Base-by-base conservation (phyloP, 2,113 vertebrate genomes). In the Chionis minor region DNA sequence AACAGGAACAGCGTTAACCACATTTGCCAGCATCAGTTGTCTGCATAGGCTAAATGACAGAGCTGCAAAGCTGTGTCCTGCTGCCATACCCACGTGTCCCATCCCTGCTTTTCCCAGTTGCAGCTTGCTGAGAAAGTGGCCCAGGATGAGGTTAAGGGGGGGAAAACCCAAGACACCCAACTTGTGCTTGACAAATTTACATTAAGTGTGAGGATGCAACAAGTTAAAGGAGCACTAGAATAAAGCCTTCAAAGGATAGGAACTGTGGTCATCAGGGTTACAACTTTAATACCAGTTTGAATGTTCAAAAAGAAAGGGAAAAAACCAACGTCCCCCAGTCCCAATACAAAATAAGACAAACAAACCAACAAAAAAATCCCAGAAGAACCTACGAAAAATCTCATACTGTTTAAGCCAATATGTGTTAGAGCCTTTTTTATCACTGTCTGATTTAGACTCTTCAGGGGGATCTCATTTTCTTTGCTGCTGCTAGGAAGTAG, bases 401-500 rank as follows among this genome's bases (percentile, higher is more conserved):
- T 93, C 59, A 54, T 71, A 49, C 42, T 71, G 33, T 55, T 74
- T 42, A 88, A 93, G 59, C 58, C 85, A 94, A 35, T 83, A 66
- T 54, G 55, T 55, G 82, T 80, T 88, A 86, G 80, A 69, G 79
- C 59, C 71, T 51, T 95, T 90, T 90, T 91, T 95, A 86, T 88
- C 79, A 90, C 67, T 92, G 78, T 77, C 87, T 91, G 83, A 44
- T 96, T 95, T 94, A 90, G 88, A 63, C 77, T 90, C 56, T 96
- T 94, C 80, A 74, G 66, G 82, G 80, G 77, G 86, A 92, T 93
- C 86, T 86, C 67, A 86, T 91, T 96, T 94, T 86, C 90, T 81
- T 59, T 74, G 61, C 92, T 94, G 86, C 94, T 91, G 86, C 77
- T 86, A 74, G 72, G 82, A 95, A 93, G 92, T 77, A 93, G 87